Percentiles rank a stretch among this genome's conserved stretches.
These are phyloP conservation scores for Eulacestoma nigropectus DNA, from an alignment of 2,113 vertebrate genomes.

Conservation along the genomic window DNA sequence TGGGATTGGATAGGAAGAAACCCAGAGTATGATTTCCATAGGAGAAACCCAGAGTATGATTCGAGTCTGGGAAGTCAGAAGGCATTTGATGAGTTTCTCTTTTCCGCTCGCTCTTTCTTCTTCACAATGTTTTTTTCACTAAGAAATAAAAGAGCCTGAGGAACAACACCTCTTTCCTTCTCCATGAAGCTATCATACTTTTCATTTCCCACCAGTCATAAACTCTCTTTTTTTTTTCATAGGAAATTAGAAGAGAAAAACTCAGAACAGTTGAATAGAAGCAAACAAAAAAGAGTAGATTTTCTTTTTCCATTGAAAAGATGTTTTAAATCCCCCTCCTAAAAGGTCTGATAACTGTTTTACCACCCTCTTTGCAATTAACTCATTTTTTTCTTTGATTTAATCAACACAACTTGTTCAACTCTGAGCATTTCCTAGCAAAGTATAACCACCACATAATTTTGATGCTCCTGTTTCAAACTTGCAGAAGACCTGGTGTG, in stretches of 20 bases:
- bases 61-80: neutral
- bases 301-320: neutral
- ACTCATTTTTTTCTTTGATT: neutral
- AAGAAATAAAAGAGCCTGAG: neutral
- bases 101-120: neutral
- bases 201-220: neutral
- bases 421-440: neutral
- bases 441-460: neutral
- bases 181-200: neutral
- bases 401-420: neutral
- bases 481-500: neutral
- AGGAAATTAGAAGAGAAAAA: neutral
- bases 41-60: neutral
- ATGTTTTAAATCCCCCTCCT: neutral
- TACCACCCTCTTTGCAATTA: neutral
- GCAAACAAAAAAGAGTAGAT: neutral
- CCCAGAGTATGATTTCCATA: neutral
- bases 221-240: neutral
- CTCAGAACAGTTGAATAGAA: neutral
- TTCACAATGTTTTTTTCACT: neutral
- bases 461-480: neutral
- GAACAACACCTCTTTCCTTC: neutral
- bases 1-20: neutral
- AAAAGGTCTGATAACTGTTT: neutral
- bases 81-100: neutral